Percentiles rank a stretch among this genome's conserved stretches.
phyloP scores from a whole-genome alignment of 2,888 invertebrate species.

The Cephus pulcher region DNA sequence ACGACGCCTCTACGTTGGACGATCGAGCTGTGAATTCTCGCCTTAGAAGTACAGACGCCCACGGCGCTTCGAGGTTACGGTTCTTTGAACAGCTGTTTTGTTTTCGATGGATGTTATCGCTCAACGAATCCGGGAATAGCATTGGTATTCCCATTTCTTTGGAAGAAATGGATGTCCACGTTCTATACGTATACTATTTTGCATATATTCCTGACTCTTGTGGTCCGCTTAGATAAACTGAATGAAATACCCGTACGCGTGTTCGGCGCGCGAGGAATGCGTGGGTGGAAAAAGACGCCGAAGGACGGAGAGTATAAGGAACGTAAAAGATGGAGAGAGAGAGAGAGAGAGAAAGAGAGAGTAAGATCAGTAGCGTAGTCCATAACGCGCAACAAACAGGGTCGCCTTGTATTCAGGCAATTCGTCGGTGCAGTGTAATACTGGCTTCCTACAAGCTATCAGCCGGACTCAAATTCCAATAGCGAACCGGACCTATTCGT shows the following conservation, averaged over 20 bases:
- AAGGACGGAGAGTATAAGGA: neutral
- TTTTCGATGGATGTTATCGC: neutral
- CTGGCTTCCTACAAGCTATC: neutral
- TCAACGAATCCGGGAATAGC: neutral
- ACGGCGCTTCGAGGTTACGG: neutral
- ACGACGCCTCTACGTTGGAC: neutral
- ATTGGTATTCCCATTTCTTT: neutral
- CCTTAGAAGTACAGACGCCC: neutral
- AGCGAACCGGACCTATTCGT: neutral
- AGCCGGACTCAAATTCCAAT: neutral
- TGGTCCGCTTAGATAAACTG: neutral
- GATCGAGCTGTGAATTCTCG: neutral
- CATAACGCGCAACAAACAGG: constrained; percentile 1
- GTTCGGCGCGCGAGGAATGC: neutral
- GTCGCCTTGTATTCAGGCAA: neutral
- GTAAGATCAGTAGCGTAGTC: neutral
- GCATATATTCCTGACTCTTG: neutral
- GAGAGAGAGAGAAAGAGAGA: neutral
- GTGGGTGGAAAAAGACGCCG: neutral
- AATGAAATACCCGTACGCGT: constrained; percentile 2
- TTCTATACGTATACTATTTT: neutral
- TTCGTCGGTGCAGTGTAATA: neutral
- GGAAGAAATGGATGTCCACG: neutral
- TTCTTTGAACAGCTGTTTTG: neutral
- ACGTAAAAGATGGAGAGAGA: neutral